Evolutionary conservation across 2,797 vertebrate species (phyloP), one percentile per base, ranked within the genome.

Genomic region (Nannoperca australis): DNA sequence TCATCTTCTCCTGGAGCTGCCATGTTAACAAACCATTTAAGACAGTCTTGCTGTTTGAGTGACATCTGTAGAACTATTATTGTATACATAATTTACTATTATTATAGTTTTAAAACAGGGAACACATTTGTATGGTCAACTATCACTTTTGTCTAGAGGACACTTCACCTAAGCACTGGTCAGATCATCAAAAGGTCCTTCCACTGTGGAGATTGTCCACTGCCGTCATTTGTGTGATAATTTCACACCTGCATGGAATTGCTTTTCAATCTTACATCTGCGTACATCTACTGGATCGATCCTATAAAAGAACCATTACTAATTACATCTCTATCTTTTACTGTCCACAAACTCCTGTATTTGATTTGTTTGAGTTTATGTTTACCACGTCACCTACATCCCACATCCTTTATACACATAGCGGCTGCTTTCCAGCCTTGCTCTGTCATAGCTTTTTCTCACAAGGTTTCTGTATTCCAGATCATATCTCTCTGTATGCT

Each of bases 401-500:
- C 12, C 47, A 47, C 32, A 12, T 62, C 27, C 50, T 61, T 64
- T 30, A 70, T 11, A 47, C 45, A 34, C 50, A 67, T 27, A 53
- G 27, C 61, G 4, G 11, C 14, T 56, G 53, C 40, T 67, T 40
- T 72, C 38, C 38, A 47, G 44, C 51, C 44, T 30, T 50, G 64
- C 36, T 83, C 58, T 68, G 54, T 65, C 84, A 63, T 15, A 27
- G 64, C 54, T 69, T 68, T 72, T 74, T 42, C 69, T 59, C 62
- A 82, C 67, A 73, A 63, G 76, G 64, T 76, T 77, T 85, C 36
- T 63, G n/a, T 51, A 82, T 83, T 84, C 76, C 63, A 56, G 73
- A 84, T 87, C 67, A 38, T 60, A 65, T 90, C 83, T 81, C 78
- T 40, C 44, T 56, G 32, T 67, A 82, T 88, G 75, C 77, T 86